Conservation (phyloP, 2,113 vertebrate species). For the Pelodiscus sinensis region DNA sequence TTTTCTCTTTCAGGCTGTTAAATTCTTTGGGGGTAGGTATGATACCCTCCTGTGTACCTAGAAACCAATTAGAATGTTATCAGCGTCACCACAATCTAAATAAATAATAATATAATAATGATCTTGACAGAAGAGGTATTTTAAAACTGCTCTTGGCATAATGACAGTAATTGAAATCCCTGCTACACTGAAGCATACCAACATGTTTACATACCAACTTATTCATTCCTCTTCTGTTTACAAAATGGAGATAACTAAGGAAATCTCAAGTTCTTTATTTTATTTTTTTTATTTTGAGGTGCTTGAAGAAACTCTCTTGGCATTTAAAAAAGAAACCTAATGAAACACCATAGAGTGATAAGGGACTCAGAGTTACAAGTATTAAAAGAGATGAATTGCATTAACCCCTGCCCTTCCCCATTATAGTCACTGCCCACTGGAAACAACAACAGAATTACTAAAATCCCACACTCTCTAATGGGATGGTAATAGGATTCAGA, state of each 20-base stretch:
- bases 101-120: constrained; percentile 63
- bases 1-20: background rate
- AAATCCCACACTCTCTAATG: constrained; percentile 89
- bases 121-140: constrained; percentile 69
- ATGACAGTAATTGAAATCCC: constrained; percentile 33
- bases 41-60: background rate
- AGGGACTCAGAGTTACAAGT: constrained; percentile 78
- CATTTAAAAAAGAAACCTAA: constrained; percentile 49
- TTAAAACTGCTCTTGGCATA: constrained; percentile 58
- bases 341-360: constrained; percentile 66
- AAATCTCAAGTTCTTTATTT: background rate
- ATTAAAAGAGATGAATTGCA: constrained; percentile 80
- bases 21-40: background rate
- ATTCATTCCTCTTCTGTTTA: constrained; percentile 49
- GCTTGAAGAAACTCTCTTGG: constrained; percentile 6
- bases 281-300: background rate
- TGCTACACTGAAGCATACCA: constrained; percentile 33
- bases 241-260: constrained; percentile 36
- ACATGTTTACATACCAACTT: constrained; percentile 45
- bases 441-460: constrained; percentile 91
- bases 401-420: constrained; percentile 84
- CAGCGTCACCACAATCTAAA: constrained; percentile 8
- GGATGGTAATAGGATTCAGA: constrained; percentile 91
- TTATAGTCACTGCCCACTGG: constrained; percentile 86
- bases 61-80: background rate